phyloP scores from a whole-genome alignment of 2,797 vertebrate genomes.

The Ispidina lecontei region DNA sequence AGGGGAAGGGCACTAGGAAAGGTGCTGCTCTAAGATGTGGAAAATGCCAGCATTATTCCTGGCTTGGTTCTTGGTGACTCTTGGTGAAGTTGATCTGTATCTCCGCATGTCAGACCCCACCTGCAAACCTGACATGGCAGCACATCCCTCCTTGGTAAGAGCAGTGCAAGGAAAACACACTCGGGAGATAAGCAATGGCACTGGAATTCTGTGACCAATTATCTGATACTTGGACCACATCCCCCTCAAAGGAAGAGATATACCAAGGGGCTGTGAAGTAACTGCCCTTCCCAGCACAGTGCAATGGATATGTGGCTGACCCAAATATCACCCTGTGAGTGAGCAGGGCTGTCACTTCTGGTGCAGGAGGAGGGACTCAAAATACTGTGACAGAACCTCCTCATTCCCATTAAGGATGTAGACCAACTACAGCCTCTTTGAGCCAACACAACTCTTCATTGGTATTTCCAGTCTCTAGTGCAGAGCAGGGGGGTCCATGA shows the following conservation, averaged over 20 bases:
- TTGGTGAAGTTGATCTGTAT: not conserved
- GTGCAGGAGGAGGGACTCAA: not conserved
- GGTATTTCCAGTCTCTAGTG: not conserved
- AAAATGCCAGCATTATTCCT: not conserved
- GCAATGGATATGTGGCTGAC: fast-evolving
- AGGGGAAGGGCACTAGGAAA: not conserved
- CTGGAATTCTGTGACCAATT: not conserved
- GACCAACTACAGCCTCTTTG: not conserved
- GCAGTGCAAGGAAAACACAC: fast-evolving
- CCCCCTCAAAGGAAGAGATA: not conserved
- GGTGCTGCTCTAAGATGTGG: fast-evolving
- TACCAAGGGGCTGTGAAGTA: fast-evolving
- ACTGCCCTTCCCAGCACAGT: not conserved
- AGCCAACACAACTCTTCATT: not conserved
- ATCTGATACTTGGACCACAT: not conserved
- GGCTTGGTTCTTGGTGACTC: fast-evolving
- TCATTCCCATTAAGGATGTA: fast-evolving
- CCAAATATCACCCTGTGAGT: fast-evolving
- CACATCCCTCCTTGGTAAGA: not conserved
- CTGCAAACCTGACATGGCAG: not conserved
- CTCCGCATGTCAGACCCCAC: not conserved
- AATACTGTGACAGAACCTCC: not conserved
- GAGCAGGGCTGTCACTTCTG: not conserved
- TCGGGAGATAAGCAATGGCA: fast-evolving
- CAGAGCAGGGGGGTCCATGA: not conserved